A percentile compares a stretch with the other conserved stretches of the same genome.
These are phyloP conservation scores for Linnaemya tessellans DNA, from an alignment of 2,888 invertebrate species.

Conservation along the genomic window DNA sequence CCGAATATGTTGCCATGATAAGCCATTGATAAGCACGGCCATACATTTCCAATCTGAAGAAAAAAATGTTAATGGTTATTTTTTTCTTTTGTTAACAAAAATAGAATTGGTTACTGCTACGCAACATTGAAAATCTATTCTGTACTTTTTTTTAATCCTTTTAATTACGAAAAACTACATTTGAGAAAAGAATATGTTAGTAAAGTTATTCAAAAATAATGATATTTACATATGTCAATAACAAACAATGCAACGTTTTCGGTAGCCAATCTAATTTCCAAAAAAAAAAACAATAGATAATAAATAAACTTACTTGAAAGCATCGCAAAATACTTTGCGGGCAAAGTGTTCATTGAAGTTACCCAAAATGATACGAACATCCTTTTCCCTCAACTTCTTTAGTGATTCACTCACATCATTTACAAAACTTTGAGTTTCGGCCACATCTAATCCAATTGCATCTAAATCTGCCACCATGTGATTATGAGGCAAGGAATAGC, in stretches of 20 bases:
- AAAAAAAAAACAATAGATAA: background rate
- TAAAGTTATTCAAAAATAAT: too few species aligned
- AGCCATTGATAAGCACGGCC: conserved; percentile 98
- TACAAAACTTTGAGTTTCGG: conserved; percentile 95
- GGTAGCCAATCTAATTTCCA: background rate
- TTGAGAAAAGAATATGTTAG: background rate
- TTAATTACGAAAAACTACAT: background rate
- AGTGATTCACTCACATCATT: conserved; percentile 92
- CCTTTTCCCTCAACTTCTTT: conserved; percentile 92
- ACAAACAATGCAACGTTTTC: background rate
- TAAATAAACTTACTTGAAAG: conserved; percentile 86
- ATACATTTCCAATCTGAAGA: conserved; percentile 90
- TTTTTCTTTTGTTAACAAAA: background rate
- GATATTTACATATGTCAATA: too few species aligned
- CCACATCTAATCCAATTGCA: conserved; percentile 90
- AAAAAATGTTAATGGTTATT: background rate
- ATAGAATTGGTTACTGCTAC: background rate
- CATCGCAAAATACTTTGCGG: conserved; percentile 93
- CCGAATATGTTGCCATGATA: conserved; percentile 93
- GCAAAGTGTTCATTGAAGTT: conserved; percentile 98
- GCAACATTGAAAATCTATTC: conserved; percentile 3
- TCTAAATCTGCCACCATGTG: conserved; percentile 94
- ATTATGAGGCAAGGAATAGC: conserved; percentile 96
- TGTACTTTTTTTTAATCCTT: background rate
- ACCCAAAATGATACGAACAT: conserved; percentile 96